Percentiles rank a stretch among this genome's conserved stretches.
phyloP scores from a whole-genome alignment of 2,797 vertebrate species.

The Urosaurus nigricauda region DNA sequence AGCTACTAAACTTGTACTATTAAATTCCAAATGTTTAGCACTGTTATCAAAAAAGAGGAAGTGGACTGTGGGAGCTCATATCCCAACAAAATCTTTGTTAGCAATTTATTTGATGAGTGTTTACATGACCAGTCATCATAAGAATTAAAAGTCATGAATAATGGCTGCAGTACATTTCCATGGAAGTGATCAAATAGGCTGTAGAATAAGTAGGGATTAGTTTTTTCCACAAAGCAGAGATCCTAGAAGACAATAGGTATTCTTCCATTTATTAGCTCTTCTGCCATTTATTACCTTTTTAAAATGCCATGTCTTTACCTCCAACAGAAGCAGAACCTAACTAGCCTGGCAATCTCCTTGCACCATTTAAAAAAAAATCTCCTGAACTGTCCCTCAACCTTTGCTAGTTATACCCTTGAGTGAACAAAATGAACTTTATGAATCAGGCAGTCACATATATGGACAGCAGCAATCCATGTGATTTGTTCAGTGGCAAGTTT shows the following conservation, averaged over 20 bases:
- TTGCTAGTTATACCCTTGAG: neutral
- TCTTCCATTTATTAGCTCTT: constrained; percentile 5
- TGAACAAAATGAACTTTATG: neutral
- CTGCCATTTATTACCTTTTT: neutral
- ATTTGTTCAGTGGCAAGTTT: neutral
- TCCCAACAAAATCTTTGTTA: neutral
- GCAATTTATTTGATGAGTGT: neutral
- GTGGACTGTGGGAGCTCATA: neutral
- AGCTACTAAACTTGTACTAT: too few relatives aligned
- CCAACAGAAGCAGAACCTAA: neutral
- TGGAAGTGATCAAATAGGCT: neutral
- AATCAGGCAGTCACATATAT: neutral
- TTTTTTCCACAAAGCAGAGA: neutral
- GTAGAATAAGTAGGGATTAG: neutral
- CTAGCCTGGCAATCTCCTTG: neutral
- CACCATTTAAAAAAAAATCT: neutral
- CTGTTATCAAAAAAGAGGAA: neutral
- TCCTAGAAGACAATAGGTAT: constrained; percentile 12
- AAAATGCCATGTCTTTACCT: neutral
- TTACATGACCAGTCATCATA: constrained; percentile 2
- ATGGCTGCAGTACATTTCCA: constrained; percentile 24
- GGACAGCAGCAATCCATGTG: neutral
- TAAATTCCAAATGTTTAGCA: too few relatives aligned
- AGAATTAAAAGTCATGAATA: neutral
- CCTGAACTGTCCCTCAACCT: neutral